These are phyloP conservation scores for Chalcosyrphus nemorum DNA, from an alignment of 2,888 invertebrate genomes.

Conservation along the genomic window DNA sequence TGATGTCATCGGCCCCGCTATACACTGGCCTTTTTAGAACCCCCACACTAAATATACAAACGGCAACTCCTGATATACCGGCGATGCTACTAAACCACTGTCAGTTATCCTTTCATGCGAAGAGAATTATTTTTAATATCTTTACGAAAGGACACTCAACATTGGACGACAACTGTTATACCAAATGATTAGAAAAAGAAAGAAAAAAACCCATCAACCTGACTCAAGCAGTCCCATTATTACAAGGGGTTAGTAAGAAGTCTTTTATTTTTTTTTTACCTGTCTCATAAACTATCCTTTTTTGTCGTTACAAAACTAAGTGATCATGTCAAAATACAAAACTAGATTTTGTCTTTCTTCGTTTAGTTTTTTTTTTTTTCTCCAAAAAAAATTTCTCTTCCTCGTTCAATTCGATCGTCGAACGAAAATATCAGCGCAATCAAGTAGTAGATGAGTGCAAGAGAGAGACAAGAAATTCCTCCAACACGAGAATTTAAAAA, in stretches of 20 bases:
- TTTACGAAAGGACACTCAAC: not conserved
- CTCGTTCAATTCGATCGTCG: constrained; percentile 13
- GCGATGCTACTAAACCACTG: not conserved
- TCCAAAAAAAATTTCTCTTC: constrained; percentile 3
- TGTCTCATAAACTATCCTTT: constrained; percentile 7
- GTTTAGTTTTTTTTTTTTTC: not conserved
- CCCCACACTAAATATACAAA: too few relatives aligned
- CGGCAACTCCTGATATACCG: not conserved
- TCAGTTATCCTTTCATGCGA: not conserved
- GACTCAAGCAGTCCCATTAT: not conserved
- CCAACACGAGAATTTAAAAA: not conserved
- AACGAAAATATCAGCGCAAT: not conserved
- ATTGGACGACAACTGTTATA: not conserved
- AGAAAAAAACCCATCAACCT: not conserved
- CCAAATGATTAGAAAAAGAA: too few relatives aligned
- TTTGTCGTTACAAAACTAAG: not conserved
- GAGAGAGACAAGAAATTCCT: constrained; percentile 8
- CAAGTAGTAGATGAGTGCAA: not conserved
- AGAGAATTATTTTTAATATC: not conserved
- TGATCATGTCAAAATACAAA: constrained; percentile 14
- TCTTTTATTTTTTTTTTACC: not conserved
- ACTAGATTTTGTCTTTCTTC: not conserved
- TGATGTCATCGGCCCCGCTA: too few relatives aligned
- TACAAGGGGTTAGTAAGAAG: too few relatives aligned
- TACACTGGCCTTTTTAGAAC: too few relatives aligned